Evolutionary conservation across 1,140 invertebrate genomes (phyloP), one percentile per base, ranked within the genome.

Genomic region (Batillaria attramentaria): DNA sequence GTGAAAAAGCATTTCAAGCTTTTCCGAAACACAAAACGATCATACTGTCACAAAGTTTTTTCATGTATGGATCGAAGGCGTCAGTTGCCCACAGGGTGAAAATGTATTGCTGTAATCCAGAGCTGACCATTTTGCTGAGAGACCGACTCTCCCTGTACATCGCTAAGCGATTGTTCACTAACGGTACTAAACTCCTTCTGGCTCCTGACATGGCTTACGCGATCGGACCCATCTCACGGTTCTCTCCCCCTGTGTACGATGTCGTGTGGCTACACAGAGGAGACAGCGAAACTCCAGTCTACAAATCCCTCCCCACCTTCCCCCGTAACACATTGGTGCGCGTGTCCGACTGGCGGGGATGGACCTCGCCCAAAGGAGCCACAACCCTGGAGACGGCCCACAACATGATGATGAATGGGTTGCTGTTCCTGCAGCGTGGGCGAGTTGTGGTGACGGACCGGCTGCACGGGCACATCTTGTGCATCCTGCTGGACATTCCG

Each of bases 401-500:
- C 39, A 60, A 74, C 8, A 78, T 81, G 20, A 78, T 78, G 16
- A 42, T 57, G 28, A 57, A 74, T 42, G 82, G 82, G 2, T 42
- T 84, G 18, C n/a, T 65, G 28, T 79, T 79, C 69, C 75, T 84
- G 20, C 79, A 84, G 72, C 33, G 78, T n/a, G 82, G 76, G 13
- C 77, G 82, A n/a, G 80, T 84, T 20, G 81, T 86, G n/a, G 74
- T 86, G 18, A 83, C 84, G 1, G 84, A 86, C 68, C 72, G 84
- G 13, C 78, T 86, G 0, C 84, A 85, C 60, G 84, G 81, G 3
- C 84, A 85, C 69, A 83, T 85, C 72, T 42, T 85, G 18, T 60
- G 69, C 76, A 78, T 74, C 5, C 70, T 86, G 35, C 65, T 86
- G 68, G 78, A 78, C 50, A 84, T 83, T 57, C 84, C 83, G 0